A percentile compares a stretch with the other conserved stretches of the same genome.
Evolutionary conservation across 2,797 vertebrate species (phyloP).

Genomic region (Typhlichthys eigenmanni): DNA sequence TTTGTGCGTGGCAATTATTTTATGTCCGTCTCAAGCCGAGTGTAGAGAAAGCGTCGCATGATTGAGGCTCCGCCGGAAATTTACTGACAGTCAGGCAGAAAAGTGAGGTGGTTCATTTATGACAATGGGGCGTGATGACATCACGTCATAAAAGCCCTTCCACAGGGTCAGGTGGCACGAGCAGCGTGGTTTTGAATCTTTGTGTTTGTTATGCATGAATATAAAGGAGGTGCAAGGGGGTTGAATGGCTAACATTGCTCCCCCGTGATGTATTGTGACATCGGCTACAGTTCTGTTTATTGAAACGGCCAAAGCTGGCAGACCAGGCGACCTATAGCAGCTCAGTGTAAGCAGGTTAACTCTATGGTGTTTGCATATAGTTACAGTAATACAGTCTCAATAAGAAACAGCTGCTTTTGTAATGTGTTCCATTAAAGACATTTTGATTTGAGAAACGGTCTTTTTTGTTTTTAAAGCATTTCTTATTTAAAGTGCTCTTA

Average conservation of each 20-base stretch:
- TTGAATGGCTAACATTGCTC: slow-evolving; percentile 68
- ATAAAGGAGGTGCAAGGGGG: slow-evolving; percentile 58
- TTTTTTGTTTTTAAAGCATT: slow-evolving; percentile 11
- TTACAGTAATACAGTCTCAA: not conserved
- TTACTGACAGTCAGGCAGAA: slow-evolving; percentile 73
- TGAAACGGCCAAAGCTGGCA: slow-evolving; percentile 7
- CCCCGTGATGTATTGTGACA: slow-evolving; percentile 71
- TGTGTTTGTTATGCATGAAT: slow-evolving; percentile 77
- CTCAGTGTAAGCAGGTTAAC: slow-evolving; percentile 23
- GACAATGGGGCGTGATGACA: slow-evolving; percentile 78
- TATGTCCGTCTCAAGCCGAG: slow-evolving; percentile 77
- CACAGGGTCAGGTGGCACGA: slow-evolving; percentile 62
- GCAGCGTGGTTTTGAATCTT: slow-evolving; percentile 41
- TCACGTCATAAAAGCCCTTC: slow-evolving; percentile 71
- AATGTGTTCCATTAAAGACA: not conserved
- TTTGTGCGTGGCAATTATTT: slow-evolving; percentile 89
- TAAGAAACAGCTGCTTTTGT: slow-evolving; percentile 13
- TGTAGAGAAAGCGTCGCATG: slow-evolving; percentile 52
- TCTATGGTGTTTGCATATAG: slow-evolving; percentile 4
- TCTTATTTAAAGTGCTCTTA: slow-evolving; percentile 19
- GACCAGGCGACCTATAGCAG: slow-evolving; percentile 15
- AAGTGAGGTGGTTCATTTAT: slow-evolving; percentile 75
- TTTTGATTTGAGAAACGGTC: slow-evolving; percentile 13
- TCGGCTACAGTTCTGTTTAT: slow-evolving; percentile 35
- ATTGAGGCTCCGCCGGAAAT: slow-evolving; percentile 71